Conservation (phyloP, 2,113 vertebrate genomes). For the Rhabdornis inornatus region DNA sequence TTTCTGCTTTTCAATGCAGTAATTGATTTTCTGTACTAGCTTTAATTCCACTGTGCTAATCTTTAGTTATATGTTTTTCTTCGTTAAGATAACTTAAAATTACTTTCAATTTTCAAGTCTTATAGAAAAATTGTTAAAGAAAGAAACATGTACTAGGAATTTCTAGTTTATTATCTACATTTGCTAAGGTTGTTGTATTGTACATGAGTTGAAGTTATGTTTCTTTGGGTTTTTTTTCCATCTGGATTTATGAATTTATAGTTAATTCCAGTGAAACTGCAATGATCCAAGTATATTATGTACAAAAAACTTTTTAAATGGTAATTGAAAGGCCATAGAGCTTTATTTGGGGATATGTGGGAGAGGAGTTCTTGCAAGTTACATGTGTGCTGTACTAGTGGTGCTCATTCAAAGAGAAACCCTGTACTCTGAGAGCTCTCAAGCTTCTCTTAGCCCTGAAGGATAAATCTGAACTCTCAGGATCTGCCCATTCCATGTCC, state of each 20-base stretch:
- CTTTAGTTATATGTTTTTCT: not conserved
- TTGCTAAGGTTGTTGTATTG: not conserved
- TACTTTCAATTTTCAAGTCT: not conserved
- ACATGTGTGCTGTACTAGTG: not conserved
- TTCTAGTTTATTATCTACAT: not conserved
- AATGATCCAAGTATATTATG: not conserved
- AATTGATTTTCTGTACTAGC: not conserved
- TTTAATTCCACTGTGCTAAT: not conserved
- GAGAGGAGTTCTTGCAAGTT: not conserved
- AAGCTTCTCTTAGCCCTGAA: not conserved
- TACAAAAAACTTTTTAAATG: not conserved
- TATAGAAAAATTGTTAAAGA: not conserved
- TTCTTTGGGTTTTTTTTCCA: not conserved
- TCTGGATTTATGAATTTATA: not conserved
- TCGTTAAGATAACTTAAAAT: not conserved
- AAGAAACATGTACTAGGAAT: not conserved
- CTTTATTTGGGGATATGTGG: not conserved
- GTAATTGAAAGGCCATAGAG: not conserved
- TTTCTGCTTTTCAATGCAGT: not conserved
- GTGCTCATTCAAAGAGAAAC: not conserved
- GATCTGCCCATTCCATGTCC: not conserved
- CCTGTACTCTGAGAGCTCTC: not conserved
- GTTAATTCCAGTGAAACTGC: not conserved
- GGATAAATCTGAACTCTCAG: rapidly evolving
- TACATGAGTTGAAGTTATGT: not conserved